phyloP scores from a whole-genome alignment of 2,113 vertebrate species.

The Ochotona curzoniae region DNA sequence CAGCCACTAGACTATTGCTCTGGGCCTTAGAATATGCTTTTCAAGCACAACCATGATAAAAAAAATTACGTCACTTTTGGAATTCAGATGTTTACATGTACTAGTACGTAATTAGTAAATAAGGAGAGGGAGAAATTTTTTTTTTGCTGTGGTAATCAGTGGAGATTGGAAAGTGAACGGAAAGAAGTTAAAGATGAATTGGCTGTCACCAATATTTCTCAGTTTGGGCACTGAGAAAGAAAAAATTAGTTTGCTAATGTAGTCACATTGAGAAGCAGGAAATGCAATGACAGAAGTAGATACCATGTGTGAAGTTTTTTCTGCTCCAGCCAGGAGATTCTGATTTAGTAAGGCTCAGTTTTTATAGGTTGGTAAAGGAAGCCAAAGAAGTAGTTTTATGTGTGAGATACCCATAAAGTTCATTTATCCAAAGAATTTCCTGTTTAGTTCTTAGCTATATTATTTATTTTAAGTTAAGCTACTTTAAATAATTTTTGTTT shows the following conservation, averaged over 20 bases:
- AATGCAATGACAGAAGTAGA: neutral
- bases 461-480: conserved; percentile 45
- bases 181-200: neutral
- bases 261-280: neutral
- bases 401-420: conserved; percentile 34
- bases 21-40: neutral
- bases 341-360: neutral
- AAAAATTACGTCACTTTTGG: neutral
- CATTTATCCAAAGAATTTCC: conserved; percentile 55
- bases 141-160: neutral
- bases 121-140: neutral
- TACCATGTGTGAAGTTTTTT: neutral
- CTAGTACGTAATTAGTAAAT: too few relatives aligned
- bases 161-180: neutral
- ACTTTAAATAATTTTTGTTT: conserved; percentile 42
- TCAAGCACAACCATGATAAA: neutral
- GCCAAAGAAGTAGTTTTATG: neutral
- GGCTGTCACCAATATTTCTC: neutral
- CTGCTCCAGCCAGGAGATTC: neutral
- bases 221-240: neutral
- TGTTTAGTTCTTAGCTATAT: conserved; percentile 36
- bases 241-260: neutral
- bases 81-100: neutral
- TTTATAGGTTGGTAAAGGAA: neutral
- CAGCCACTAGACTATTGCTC: too few relatives aligned